Conservation (phyloP, 2,888 invertebrate genomes). For the Eupithecia subumbrata region DNA sequence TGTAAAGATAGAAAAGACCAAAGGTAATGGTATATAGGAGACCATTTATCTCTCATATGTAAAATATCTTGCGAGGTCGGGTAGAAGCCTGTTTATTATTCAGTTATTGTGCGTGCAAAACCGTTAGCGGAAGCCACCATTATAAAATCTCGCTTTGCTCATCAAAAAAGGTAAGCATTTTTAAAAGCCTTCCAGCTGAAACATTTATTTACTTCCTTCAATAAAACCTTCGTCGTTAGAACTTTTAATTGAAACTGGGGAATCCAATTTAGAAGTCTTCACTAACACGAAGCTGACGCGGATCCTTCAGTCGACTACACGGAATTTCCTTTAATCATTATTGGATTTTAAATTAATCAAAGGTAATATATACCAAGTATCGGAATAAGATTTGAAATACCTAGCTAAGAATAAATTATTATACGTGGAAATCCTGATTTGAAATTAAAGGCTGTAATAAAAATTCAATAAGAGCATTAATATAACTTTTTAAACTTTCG, state of each 20-base stretch:
- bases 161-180: not conserved
- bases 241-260: slow-evolving; percentile 26
- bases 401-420: no score
- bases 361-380: not conserved
- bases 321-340: not conserved
- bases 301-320: not conserved
- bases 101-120: not conserved
- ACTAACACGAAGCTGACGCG: not conserved
- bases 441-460: no score
- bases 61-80: not conserved
- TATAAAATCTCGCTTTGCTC: not conserved
- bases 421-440: no score
- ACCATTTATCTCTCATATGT: no score
- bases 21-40: not conserved
- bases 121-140: not conserved
- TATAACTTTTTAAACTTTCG: no score
- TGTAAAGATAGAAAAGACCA: not conserved
- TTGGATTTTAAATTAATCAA: not conserved
- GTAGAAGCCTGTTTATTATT: not conserved
- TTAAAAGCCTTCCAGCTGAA: slow-evolving; percentile 6
- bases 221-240: slow-evolving; percentile 3
- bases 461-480: no score
- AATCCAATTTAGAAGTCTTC: slow-evolving; percentile 26
- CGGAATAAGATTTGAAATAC: not conserved
- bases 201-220: slow-evolving; percentile 2